Evolutionary conservation across 2,797 vertebrate species (phyloP).

Genomic region (Etheostoma perlongum): DNA sequence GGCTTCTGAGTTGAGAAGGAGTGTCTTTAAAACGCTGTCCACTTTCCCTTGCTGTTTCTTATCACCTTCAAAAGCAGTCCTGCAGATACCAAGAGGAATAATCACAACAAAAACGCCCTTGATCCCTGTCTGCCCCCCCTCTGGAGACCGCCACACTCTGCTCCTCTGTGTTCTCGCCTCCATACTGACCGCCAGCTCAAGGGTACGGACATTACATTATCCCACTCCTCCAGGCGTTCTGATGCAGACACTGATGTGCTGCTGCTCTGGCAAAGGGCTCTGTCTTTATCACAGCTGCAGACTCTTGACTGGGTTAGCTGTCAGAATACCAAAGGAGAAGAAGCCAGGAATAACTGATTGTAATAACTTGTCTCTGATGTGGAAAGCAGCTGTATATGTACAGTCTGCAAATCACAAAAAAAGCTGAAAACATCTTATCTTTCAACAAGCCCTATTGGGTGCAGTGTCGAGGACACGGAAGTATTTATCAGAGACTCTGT

Average conservation of each 20-base stretch:
- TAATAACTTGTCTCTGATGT: slow-evolving; percentile 40
- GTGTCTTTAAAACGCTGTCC: slow-evolving; percentile 51
- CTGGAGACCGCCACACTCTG: slow-evolving; percentile 49
- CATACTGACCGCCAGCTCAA: slow-evolving; percentile 54
- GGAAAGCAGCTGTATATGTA: slow-evolving; percentile 39
- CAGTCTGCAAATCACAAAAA: slow-evolving; percentile 31
- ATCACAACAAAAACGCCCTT: slow-evolving; percentile 80
- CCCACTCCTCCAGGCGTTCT: slow-evolving; percentile 55
- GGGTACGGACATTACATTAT: slow-evolving; percentile 71
- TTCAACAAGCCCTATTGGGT: slow-evolving; percentile 3
- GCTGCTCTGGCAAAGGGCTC: slow-evolving; percentile 33
- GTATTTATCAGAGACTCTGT: slow-evolving; percentile 48
- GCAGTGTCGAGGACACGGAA: slow-evolving; percentile 21
- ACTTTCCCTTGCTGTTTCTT: slow-evolving; percentile 60
- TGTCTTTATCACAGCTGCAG: slow-evolving; percentile 62
- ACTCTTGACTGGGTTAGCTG: slow-evolving; percentile 49
- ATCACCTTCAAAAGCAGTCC: slow-evolving; percentile 65
- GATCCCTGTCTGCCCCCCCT: slow-evolving; percentile 73
- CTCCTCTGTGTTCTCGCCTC: slow-evolving; percentile 55
- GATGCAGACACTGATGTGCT: slow-evolving; percentile 48
- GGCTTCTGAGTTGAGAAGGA: slow-evolving; percentile 57
- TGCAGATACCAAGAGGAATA: slow-evolving; percentile 68
- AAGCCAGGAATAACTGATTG: slow-evolving; percentile 47
- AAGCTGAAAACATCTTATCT: slow-evolving; percentile 28
- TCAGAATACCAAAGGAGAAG: slow-evolving; percentile 45